Conservation (phyloP, 2,888 invertebrate genomes). For the Sphaerophoria rueppellii region DNA sequence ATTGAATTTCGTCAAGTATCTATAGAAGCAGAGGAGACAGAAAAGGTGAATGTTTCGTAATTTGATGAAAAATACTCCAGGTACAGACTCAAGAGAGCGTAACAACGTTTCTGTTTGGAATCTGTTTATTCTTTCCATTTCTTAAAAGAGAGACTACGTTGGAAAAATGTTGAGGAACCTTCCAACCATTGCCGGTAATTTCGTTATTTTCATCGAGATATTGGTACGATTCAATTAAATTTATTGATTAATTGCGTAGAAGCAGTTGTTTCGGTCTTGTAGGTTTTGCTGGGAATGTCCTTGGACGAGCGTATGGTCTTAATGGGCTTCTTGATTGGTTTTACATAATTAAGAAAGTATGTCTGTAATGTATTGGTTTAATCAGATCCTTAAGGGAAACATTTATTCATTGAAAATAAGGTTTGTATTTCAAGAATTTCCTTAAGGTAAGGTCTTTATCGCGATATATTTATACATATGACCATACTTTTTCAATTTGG, state of each 20-base stretch:
- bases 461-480: no score
- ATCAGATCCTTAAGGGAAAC: no score
- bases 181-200: background rate
- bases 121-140: slow-evolving; percentile 8
- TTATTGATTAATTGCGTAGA: slow-evolving; percentile 20
- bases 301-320: no score
- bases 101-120: slow-evolving; percentile 2
- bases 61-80: slow-evolving; percentile 21
- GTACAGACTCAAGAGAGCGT: slow-evolving; percentile 10
- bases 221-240: slow-evolving; percentile 11
- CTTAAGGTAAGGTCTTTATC: no score
- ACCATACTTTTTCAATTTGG: no score
- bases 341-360: no score
- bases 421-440: no score
- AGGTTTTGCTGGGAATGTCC: background rate
- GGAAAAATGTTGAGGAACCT: background rate
- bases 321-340: no score
- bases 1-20: slow-evolving; percentile 52
- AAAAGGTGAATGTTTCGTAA: slow-evolving; percentile 21
- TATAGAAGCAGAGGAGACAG: background rate
- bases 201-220: slow-evolving; percentile 39
- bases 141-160: background rate
- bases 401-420: no score
- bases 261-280: background rate
- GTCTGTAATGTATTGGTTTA: no score